phyloP scores from a whole-genome alignment of 2,888 invertebrate species.

The Galerucella calmariensis region DNA sequence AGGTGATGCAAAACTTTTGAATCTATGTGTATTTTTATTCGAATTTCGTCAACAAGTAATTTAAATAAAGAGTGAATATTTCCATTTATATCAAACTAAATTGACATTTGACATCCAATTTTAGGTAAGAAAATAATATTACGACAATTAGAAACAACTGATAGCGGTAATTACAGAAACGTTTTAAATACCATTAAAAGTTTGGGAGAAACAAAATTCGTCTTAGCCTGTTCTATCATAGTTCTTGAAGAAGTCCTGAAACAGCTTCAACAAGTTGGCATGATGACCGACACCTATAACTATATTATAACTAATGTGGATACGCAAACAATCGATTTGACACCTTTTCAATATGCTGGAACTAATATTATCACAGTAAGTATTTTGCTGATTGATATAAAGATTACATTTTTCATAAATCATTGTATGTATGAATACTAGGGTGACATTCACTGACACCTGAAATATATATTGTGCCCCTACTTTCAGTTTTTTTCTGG shows the following conservation, averaged over 20 bases:
- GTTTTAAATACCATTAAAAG: slow-evolving; percentile 65
- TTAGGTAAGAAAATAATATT: slow-evolving; percentile 65
- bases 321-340: slow-evolving; percentile 70
- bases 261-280: slow-evolving; percentile 71
- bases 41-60: too few relatives aligned
- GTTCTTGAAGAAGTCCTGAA: slow-evolving; percentile 65
- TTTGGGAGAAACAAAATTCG: slow-evolving; percentile 65
- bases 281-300: slow-evolving; percentile 69
- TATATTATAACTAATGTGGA: slow-evolving; percentile 71
- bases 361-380: slow-evolving; percentile 71
- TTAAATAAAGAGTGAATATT: background rate
- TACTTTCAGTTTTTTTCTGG: too few relatives aligned
- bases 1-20: too few relatives aligned
- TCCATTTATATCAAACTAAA: background rate
- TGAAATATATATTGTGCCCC: too few relatives aligned
- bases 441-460: too few relatives aligned
- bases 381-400: too few relatives aligned
- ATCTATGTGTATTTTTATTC: too few relatives aligned
- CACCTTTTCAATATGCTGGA: slow-evolving; percentile 69
- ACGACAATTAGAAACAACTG: slow-evolving; percentile 68
- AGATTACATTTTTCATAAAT: too few relatives aligned
- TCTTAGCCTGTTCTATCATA: slow-evolving; percentile 67
- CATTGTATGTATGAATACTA: too few relatives aligned
- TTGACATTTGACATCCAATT: background rate
- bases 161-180: slow-evolving; percentile 52